These are phyloP conservation scores for Carterocephalus palaemon DNA, from an alignment of 2,888 invertebrate genomes.

Conservation along the genomic window DNA sequence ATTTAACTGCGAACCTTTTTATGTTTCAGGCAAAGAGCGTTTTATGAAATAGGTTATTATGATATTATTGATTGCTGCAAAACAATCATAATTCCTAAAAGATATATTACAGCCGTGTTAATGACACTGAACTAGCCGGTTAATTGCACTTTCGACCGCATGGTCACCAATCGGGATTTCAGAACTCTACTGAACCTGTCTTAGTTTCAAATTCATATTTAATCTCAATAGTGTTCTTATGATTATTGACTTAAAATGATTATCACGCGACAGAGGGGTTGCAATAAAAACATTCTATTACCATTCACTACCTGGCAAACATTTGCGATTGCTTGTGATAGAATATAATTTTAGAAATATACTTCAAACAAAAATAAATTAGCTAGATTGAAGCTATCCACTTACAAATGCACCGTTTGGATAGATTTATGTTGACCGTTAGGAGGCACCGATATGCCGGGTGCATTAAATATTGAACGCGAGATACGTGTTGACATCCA, in stretches of 20 bases:
- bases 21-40: neutral
- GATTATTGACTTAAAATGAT: no score
- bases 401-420: conserved; percentile 10
- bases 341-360: no score
- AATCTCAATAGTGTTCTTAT: no score
- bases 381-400: conserved; percentile 3
- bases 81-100: no score
- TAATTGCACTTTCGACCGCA: neutral
- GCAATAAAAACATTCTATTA: no score
- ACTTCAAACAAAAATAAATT: no score
- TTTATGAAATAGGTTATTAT: no score
- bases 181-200: neutral
- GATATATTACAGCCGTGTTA: no score
- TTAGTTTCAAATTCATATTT: neutral
- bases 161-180: neutral
- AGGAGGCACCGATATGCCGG: conserved; percentile 25
- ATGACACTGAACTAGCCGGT: neutral
- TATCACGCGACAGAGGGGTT: no score
- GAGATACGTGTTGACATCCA: conserved; percentile 17
- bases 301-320: no score
- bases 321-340: no score
- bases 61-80: no score
- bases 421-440: conserved; percentile 28
- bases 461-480: conserved; percentile 24
- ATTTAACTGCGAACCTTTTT: conserved; percentile 3